phyloP scores from a whole-genome alignment of 2,888 invertebrate species.

The Brenthis ino region DNA sequence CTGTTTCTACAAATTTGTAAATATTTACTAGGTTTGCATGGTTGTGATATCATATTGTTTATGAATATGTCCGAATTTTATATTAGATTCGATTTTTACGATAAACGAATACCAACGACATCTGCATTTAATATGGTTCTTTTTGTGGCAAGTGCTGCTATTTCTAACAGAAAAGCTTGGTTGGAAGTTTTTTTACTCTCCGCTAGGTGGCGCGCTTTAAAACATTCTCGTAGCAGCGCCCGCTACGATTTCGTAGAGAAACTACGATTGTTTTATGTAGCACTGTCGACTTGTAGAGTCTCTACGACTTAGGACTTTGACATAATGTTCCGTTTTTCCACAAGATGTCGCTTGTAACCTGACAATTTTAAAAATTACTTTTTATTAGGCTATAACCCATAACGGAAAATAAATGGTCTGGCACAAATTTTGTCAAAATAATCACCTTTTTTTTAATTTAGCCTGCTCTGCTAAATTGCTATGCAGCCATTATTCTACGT shows the following conservation, averaged over 20 bases:
- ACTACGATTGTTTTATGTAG: not conserved
- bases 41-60: not conserved
- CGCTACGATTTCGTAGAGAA: not conserved
- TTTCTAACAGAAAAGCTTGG: not conserved
- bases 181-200: constrained; percentile 35
- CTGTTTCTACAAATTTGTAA: too few species aligned
- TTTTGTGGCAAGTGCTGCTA: constrained; percentile 23
- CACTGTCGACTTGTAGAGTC: constrained; percentile 5
- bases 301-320: not conserved
- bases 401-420: not conserved
- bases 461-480: too few species aligned
- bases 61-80: not conserved
- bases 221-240: constrained; percentile 9
- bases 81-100: not conserved
- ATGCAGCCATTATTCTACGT: too few species aligned
- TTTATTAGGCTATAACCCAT: not conserved
- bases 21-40: not conserved
- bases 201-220: constrained; percentile 44
- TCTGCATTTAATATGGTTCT: constrained; percentile 17
- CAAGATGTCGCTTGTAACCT: constrained; percentile 20
- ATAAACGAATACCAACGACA: constrained; percentile 24
- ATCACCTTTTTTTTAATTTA: too few species aligned
- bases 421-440: not conserved
- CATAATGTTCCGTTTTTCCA: not conserved
- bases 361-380: not conserved